A percentile compares a stretch with the other conserved stretches of the same genome.
Evolutionary conservation across 2,888 invertebrate species (phyloP).

Genomic region (Microctonus brassicae): DNA sequence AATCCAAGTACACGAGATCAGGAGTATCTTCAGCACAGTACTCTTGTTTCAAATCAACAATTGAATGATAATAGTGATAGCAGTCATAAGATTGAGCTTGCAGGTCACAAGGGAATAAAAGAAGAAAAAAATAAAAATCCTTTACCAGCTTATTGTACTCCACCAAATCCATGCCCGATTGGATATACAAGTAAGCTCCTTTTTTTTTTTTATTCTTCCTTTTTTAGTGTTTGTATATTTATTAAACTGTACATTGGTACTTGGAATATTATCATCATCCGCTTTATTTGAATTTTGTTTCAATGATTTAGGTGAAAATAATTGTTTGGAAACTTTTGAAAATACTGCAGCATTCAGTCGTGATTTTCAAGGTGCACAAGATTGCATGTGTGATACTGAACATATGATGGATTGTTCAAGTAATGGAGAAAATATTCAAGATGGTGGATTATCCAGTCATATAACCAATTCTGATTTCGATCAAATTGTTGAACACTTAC

Average conservation of each 20-base stretch:
- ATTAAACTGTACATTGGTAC: background rate
- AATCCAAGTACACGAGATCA: slow-evolving; percentile 88
- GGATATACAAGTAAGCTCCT: slow-evolving; percentile 82
- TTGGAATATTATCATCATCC: background rate
- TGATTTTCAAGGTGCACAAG: slow-evolving; percentile 90
- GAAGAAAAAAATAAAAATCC: slow-evolving; percentile 92
- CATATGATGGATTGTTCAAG: slow-evolving; percentile 95
- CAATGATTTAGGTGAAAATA: slow-evolving; percentile 78
- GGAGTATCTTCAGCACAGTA: slow-evolving; percentile 88
- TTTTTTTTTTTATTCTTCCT: slow-evolving; percentile 5
- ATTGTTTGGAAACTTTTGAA: slow-evolving; percentile 92
- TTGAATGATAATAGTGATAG: slow-evolving; percentile 72
- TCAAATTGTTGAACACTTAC: slow-evolving; percentile 76
- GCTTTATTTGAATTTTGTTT: slow-evolving; percentile 24
- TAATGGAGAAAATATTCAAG: slow-evolving; percentile 66
- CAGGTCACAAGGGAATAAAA: slow-evolving; percentile 73
- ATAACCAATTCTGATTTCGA: slow-evolving; percentile 75
- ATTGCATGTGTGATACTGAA: slow-evolving; percentile 98
- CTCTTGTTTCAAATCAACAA: slow-evolving; percentile 81
- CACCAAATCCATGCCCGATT: slow-evolving; percentile 98
- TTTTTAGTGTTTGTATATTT: background rate
- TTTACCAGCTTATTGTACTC: slow-evolving; percentile 98
- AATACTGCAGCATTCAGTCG: slow-evolving; percentile 96
- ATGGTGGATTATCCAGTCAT: slow-evolving; percentile 52
- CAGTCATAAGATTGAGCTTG: slow-evolving; percentile 64